Percentiles rank a stretch among this genome's conserved stretches.
Conservation (phyloP, 2,113 vertebrate species). For the Brienomyrus longianalis region DNA sequence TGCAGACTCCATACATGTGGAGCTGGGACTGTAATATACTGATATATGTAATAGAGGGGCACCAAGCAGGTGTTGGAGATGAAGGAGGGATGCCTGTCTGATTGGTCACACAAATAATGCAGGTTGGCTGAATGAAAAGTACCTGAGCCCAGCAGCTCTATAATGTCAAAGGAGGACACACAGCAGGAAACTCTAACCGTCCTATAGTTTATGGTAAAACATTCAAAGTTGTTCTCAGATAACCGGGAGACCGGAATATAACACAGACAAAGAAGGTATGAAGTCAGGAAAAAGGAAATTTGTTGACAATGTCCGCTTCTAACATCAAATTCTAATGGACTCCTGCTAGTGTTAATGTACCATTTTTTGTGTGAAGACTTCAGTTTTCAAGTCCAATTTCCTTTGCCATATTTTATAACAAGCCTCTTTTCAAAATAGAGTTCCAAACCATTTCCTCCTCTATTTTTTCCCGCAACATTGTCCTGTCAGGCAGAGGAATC, state of each 20-base stretch:
- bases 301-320: neutral
- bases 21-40: neutral
- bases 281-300: neutral
- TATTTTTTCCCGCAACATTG: slow-evolving; percentile 8
- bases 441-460: slow-evolving; percentile 19
- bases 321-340: slow-evolving; percentile 9
- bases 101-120: neutral
- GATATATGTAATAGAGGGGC: neutral
- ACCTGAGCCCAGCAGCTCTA: neutral
- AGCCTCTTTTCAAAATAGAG: slow-evolving; percentile 13
- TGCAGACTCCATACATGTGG: neutral
- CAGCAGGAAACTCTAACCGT: neutral
- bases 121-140: neutral
- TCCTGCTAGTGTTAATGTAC: neutral
- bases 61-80: neutral
- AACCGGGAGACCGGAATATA: neutral
- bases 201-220: neutral
- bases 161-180: neutral
- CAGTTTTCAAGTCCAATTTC: neutral
- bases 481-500: slow-evolving; percentile 11
- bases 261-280: neutral
- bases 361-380: neutral
- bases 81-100: neutral
- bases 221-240: neutral
- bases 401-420: slow-evolving; percentile 7